These are phyloP conservation scores for Fistularia commersonii DNA, from an alignment of 2,797 vertebrate species.

Conservation along the genomic window DNA sequence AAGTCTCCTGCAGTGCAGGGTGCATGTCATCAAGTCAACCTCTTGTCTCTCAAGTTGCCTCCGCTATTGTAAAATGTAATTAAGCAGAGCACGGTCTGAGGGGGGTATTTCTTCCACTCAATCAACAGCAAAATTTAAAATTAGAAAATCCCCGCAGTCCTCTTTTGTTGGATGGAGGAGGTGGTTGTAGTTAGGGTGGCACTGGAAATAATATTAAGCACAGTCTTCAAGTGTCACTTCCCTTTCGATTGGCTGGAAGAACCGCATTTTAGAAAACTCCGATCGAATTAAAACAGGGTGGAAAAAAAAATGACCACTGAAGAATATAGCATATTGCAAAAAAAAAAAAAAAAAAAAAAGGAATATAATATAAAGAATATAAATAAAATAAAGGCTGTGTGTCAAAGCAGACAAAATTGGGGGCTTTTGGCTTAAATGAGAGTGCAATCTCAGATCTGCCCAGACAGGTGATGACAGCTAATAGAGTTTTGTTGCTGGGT, in stretches of 20 bases:
- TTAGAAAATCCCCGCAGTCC: conserved; percentile 70
- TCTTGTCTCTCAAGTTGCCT: conserved; percentile 75
- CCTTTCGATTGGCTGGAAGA: conserved; percentile 59
- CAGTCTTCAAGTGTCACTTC: conserved; percentile 63
- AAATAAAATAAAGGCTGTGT: too few relatives aligned
- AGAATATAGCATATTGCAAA: not conserved
- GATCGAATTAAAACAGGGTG: conserved; percentile 64
- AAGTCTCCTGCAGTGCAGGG: conserved; percentile 34
- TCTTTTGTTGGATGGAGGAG: conserved; percentile 46
- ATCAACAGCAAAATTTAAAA: conserved; percentile 78
- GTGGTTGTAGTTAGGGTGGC: not conserved
- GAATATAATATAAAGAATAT: too few relatives aligned
- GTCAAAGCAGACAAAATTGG: conserved; percentile 24
- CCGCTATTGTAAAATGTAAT: conserved; percentile 78
- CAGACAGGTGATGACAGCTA: conserved; percentile 63
- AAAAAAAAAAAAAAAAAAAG: too few relatives aligned
- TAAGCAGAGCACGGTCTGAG: conserved; percentile 77
- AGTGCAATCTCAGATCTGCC: conserved; percentile 55
- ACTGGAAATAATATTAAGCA: conserved; percentile 63
- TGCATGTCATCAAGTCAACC: conserved; percentile 64
- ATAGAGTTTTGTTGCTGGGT: conserved; percentile 58
- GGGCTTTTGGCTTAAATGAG: conserved; percentile 65
- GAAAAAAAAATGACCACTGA: conserved; percentile 27
- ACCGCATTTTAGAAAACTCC: conserved; percentile 58
- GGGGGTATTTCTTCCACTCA: conserved; percentile 66